Evolutionary conservation across 2,888 invertebrate genomes (phyloP).

Genomic region (Orthosia incerta): DNA sequence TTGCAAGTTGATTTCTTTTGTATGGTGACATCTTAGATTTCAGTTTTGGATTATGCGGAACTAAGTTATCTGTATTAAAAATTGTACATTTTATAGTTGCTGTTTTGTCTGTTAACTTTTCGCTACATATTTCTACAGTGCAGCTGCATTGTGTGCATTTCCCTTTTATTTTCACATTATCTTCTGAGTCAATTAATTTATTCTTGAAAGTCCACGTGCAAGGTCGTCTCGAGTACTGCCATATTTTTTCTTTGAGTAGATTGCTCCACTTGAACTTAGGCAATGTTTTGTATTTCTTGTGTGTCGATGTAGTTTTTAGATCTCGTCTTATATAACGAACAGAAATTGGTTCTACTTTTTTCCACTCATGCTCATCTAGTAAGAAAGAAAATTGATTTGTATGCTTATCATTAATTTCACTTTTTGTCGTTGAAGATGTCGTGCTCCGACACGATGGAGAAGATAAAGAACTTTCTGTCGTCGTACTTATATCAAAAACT

Average conservation of each 20-base stretch:
- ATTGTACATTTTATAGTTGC: conserved; percentile 26
- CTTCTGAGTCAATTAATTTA: conserved; percentile 24
- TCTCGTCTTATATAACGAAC: conserved; percentile 35
- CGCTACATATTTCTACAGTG: conserved; percentile 30
- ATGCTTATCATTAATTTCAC: conserved; percentile 37
- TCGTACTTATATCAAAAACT: conserved; percentile 29
- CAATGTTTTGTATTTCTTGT: conserved; percentile 35
- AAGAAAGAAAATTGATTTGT: conserved; percentile 40
- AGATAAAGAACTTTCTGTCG: conserved; percentile 38
- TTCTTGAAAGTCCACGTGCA: conserved; percentile 35
- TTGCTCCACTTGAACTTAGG: conserved; percentile 36
- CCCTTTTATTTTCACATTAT: conserved; percentile 33
- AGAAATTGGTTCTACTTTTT: conserved; percentile 34
- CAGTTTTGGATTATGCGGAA: conserved; percentile 39
- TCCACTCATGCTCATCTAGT: conserved; percentile 40
- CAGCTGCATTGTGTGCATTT: conserved; percentile 41
- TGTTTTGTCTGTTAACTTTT: conserved; percentile 35
- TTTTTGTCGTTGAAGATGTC: conserved; percentile 38
- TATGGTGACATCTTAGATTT: conserved; percentile 34
- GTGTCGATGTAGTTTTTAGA: conserved; percentile 28
- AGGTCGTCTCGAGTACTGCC: conserved; percentile 26
- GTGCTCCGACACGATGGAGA: conserved; percentile 40
- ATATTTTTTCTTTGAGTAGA: conserved; percentile 30
- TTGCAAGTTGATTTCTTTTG: conserved; percentile 37
- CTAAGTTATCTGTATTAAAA: conserved; percentile 33